phyloP scores from a whole-genome alignment of 2,113 vertebrate species.

The Crotalus horridus region DNA sequence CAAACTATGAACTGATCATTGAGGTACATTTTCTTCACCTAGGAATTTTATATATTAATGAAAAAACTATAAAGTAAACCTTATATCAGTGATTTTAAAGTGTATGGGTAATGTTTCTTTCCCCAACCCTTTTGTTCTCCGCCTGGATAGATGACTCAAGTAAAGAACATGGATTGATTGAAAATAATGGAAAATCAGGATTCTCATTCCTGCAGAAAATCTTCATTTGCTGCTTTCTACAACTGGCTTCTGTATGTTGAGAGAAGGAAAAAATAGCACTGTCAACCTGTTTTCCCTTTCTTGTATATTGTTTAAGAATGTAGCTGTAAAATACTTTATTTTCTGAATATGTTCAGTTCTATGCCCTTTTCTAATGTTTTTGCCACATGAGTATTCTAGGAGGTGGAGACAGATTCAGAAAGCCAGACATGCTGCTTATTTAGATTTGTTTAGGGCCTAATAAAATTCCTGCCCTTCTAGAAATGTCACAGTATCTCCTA shows the following conservation, averaged over 20 bases:
- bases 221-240: not conserved
- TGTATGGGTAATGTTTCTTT: not conserved
- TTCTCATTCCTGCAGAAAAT: not conserved
- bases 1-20: constrained; percentile 18
- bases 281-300: not conserved
- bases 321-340: not conserved
- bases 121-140: not conserved
- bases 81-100: not conserved
- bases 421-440: not conserved
- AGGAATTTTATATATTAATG: not conserved
- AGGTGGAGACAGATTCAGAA: not conserved
- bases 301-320: not conserved
- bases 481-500: not conserved
- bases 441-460: not conserved
- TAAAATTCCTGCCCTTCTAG: not conserved
- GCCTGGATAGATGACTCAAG: not conserved
- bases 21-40: not conserved
- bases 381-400: not conserved
- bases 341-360: not conserved
- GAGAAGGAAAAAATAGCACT: not conserved
- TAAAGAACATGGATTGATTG: not conserved
- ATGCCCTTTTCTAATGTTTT: not conserved
- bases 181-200: not conserved
- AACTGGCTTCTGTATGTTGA: not conserved
- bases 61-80: not conserved